These are phyloP conservation scores for Rhizoglyphus robini DNA, from an alignment of 1,140 invertebrate genomes.

Conservation along the genomic window DNA sequence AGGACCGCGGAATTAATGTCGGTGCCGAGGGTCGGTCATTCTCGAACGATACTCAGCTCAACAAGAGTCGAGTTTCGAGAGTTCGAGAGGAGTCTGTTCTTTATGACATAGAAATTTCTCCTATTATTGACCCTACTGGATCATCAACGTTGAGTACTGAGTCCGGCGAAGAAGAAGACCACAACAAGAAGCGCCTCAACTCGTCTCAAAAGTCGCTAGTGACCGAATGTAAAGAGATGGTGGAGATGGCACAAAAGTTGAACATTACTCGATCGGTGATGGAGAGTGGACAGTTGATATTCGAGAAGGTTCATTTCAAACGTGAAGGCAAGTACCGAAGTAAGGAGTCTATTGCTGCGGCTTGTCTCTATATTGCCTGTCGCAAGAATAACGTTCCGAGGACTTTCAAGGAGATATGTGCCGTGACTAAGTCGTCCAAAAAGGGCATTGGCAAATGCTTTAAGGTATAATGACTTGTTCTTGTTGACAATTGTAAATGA, in stretches of 20 bases:
- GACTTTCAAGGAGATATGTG: conserved; percentile 57
- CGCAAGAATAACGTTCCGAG: conserved; percentile 91
- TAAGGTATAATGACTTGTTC: conserved; percentile 55
- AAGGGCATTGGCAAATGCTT: conserved; percentile 96
- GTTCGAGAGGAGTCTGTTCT: not conserved
- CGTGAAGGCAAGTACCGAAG: conserved; percentile 82
- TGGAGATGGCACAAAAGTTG: conserved; percentile 7
- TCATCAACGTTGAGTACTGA: not conserved
- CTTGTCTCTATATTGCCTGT: conserved; percentile 95
- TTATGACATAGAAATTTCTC: not conserved
- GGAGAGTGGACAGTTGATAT: conserved; percentile 1
- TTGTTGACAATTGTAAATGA: not conserved
- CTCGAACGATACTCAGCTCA: not conserved
- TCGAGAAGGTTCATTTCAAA: conserved; percentile 77
- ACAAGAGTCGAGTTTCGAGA: not conserved
- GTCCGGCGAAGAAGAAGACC: not conserved
- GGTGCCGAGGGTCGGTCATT: not conserved
- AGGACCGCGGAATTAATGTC: not conserved
- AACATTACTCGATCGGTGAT: conserved; percentile 9
- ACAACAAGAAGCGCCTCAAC: not conserved
- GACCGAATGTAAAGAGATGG: not conserved
- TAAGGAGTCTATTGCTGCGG: conserved; percentile 94
- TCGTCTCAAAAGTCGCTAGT: not conserved
- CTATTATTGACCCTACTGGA: not conserved
- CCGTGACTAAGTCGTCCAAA: conserved; percentile 45